These are phyloP conservation scores for Polyploca ridens DNA, from an alignment of 2,888 invertebrate genomes.

Conservation along the genomic window DNA sequence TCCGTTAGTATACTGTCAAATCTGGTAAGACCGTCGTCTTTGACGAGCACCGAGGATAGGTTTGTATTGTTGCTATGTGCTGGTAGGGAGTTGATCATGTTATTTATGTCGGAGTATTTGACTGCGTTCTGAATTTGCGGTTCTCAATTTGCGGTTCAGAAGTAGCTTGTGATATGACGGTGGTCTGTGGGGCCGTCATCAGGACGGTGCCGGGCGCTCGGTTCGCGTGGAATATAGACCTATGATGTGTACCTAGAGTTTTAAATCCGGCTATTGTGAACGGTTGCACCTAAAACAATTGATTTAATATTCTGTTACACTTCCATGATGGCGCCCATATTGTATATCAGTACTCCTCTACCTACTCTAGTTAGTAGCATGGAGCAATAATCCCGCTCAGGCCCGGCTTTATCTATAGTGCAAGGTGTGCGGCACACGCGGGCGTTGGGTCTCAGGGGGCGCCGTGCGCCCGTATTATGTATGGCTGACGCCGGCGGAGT, in stretches of 20 bases:
- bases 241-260: constrained; percentile 70
- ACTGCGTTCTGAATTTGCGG: constrained; percentile 49
- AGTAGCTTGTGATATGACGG: constrained; percentile 73
- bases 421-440: too few relatives aligned
- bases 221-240: constrained; percentile 72
- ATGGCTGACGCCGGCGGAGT: too few relatives aligned
- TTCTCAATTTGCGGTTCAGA: too few relatives aligned
- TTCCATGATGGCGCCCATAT: too few relatives aligned
- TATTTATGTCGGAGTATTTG: constrained; percentile 70
- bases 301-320: neutral
- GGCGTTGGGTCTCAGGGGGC: too few relatives aligned
- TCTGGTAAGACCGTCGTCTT: constrained; percentile 65
- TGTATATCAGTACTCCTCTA: too few relatives aligned
- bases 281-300: constrained; percentile 65
- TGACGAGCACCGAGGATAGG: constrained; percentile 64
- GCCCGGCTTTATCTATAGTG: too few relatives aligned
- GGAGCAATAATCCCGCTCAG: too few relatives aligned
- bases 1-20: constrained; percentile 69
- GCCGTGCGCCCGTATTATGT: too few relatives aligned
- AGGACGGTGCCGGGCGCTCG: constrained; percentile 72
- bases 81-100: constrained; percentile 65
- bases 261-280: constrained; percentile 69
- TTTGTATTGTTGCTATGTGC: constrained; percentile 52
- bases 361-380: too few relatives aligned
- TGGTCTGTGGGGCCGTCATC: constrained; percentile 70